Evolutionary conservation across 2,888 invertebrate species (phyloP).

Genomic region (Abrostola tripartita): DNA sequence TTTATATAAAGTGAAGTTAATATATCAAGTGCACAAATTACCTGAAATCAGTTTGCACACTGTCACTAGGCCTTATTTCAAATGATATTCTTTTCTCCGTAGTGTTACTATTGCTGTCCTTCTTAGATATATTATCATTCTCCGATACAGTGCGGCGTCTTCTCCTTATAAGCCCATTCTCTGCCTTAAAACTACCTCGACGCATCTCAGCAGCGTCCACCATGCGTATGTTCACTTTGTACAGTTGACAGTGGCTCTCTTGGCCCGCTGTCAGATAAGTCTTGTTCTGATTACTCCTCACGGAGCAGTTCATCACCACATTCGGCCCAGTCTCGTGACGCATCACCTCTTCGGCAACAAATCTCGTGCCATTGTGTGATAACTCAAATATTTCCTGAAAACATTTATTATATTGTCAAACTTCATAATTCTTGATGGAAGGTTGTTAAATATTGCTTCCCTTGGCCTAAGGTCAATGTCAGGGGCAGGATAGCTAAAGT

Average conservation of each 20-base stretch:
- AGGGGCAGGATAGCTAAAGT: neutral
- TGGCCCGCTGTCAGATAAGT: conserved; percentile 96
- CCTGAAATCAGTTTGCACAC: conserved; percentile 95
- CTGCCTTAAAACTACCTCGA: conserved; percentile 86
- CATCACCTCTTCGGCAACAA: conserved; percentile 95
- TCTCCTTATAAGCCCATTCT: conserved; percentile 82
- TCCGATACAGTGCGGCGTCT: conserved; percentile 87
- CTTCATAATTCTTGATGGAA: neutral
- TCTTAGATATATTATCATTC: conserved; percentile 84
- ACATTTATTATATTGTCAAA: conserved; percentile 42
- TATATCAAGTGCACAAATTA: conserved; percentile 62
- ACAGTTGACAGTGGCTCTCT: conserved; percentile 96
- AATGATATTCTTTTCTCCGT: conserved; percentile 91
- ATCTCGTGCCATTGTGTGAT: conserved; percentile 94
- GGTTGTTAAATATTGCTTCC: neutral
- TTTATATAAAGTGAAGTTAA: too few relatives aligned
- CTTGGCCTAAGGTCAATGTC: neutral
- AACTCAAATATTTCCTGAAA: conserved; percentile 97
- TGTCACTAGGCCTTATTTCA: conserved; percentile 92
- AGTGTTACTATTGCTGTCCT: conserved; percentile 79
- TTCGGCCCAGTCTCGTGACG: conserved; percentile 96
- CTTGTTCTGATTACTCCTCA: conserved; percentile 91
- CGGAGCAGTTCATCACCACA: conserved; percentile 97
- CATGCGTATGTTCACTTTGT: conserved; percentile 90
- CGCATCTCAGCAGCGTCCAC: conserved; percentile 88